phyloP scores from a whole-genome alignment of 2,888 invertebrate species.

The Dione juno region DNA sequence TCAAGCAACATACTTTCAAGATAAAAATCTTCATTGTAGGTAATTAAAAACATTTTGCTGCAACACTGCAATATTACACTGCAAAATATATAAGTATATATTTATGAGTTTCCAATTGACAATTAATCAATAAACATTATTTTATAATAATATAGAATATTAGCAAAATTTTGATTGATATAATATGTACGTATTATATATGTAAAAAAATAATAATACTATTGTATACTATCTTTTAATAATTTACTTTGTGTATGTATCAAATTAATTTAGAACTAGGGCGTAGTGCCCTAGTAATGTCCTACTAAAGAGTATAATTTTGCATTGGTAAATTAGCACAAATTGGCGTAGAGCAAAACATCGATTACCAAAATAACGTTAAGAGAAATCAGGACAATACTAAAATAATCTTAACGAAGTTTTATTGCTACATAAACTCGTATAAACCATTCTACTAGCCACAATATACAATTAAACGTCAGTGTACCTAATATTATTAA shows the following conservation, averaged over 20 bases:
- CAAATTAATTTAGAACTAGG: slow-evolving; percentile 24
- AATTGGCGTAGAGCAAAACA: slow-evolving; percentile 55
- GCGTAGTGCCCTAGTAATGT: background rate
- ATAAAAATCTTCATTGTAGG: slow-evolving; percentile 11
- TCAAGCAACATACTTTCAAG: background rate
- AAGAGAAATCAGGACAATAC: slow-evolving; percentile 59
- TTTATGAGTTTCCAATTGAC: no score
- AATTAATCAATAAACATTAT: no score
- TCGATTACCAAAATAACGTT: slow-evolving; percentile 53
- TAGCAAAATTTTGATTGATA: no score
- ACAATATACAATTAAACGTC: slow-evolving; percentile 56
- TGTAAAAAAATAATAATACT: no score
- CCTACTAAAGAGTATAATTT: slow-evolving; percentile 21
- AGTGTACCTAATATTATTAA: slow-evolving; percentile 51
- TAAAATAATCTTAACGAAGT: slow-evolving; percentile 58
- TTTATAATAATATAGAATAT: no score
- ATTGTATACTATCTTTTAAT: slow-evolving; percentile 7
- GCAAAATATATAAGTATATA: no score
- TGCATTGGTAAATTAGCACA: slow-evolving; percentile 44
- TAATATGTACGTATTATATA: no score
- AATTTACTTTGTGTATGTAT: background rate
- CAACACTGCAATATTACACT: no score
- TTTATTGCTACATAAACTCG: slow-evolving; percentile 67
- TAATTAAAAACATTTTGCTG: background rate
- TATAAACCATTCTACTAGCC: slow-evolving; percentile 57